Conservation (phyloP, 64 coral and sea anemone genomes). For the Hydrozoanthus tunicans region DNA sequence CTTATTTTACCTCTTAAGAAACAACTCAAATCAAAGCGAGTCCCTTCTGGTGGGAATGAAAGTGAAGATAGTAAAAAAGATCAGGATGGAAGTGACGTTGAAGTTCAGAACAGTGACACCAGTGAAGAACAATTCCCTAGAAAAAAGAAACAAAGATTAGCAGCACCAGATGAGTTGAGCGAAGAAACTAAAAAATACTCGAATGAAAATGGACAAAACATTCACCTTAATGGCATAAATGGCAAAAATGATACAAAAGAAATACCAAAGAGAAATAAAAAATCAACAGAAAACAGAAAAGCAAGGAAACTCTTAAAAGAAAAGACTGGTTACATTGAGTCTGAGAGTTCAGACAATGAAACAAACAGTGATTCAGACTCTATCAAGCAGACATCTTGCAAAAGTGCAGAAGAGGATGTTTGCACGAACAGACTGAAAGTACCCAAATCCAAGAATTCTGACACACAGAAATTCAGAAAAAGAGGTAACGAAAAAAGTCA, state of each 20-base stretch:
- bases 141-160: constrained; percentile 38
- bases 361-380: not conserved
- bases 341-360: not conserved
- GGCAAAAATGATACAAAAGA: not conserved
- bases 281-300: constrained; percentile 10
- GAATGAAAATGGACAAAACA: not conserved
- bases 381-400: not conserved
- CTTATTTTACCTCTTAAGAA: constrained; percentile 1
- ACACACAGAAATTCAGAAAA: not conserved
- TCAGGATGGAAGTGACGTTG: constrained; percentile 3
- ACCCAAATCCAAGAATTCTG: not conserved
- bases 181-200: constrained; percentile 1
- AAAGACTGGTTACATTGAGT: not conserved
- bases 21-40: not conserved
- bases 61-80: not conserved
- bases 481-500: not conserved
- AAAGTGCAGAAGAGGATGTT: not conserved
- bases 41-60: not conserved
- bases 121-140: not conserved
- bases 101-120: not conserved
- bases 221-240: not conserved
- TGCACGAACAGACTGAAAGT: not conserved
- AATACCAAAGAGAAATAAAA: not conserved
- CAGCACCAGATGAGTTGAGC: not conserved
- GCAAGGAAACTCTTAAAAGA: not conserved